Evolutionary conservation across 2,113 vertebrate genomes (phyloP).

Genomic region (Cyanistes caeruleus): DNA sequence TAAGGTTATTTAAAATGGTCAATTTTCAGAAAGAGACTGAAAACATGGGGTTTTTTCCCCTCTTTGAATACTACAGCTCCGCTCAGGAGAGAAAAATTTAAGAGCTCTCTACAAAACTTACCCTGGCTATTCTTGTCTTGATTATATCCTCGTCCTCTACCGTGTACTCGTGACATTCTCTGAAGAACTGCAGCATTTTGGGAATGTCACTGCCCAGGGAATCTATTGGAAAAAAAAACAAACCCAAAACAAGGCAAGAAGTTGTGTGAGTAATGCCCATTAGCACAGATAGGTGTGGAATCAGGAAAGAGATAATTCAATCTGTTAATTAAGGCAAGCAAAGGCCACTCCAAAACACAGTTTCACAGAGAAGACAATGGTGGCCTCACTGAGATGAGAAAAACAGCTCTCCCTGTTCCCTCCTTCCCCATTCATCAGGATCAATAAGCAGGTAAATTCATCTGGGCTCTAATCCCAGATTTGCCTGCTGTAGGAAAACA

Average conservation of each 20-base stretch:
- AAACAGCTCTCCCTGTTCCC: rapidly evolving
- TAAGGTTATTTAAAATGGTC: neutral
- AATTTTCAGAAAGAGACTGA: neutral
- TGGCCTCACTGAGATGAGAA: no score
- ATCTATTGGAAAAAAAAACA: conserved; percentile 67
- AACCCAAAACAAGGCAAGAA: neutral
- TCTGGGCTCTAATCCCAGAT: neutral
- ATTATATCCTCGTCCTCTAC: conserved; percentile 81
- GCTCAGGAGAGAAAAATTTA: neutral
- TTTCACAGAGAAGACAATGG: rapidly evolving
- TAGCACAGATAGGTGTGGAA: rapidly evolving
- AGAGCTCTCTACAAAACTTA: conserved; percentile 58
- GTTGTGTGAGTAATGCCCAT: neutral
- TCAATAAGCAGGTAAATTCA: neutral
- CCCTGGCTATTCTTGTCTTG: conserved; percentile 79
- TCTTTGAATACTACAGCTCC: neutral
- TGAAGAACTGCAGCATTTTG: conserved; percentile 85
- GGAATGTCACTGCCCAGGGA: conserved; percentile 82
- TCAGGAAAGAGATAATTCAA: neutral
- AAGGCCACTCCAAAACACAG: neutral
- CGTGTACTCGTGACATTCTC: conserved; percentile 80
- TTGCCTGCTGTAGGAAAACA: neutral
- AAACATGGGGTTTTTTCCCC: rapidly evolving
- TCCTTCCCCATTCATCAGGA: neutral
- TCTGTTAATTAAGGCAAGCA: neutral